Conservation (phyloP, 2,888 invertebrate genomes). For the Rhamnusium bicolor region DNA sequence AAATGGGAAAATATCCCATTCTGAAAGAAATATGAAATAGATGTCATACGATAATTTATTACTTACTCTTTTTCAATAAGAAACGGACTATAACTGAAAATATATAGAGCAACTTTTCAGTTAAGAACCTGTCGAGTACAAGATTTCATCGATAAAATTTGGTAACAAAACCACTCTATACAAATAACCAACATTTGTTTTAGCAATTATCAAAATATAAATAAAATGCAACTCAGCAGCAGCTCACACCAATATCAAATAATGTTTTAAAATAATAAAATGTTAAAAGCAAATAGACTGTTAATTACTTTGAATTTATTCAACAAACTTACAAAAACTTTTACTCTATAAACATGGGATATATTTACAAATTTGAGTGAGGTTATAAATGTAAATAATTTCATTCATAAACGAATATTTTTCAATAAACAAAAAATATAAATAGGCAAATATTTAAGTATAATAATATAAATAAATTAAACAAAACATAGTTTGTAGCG, state of each 20-base stretch:
- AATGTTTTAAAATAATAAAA: slow-evolving; percentile 14
- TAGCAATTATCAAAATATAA: background rate
- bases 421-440: slow-evolving; percentile 58
- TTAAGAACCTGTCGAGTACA: no score
- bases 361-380: slow-evolving; percentile 35
- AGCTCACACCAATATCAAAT: background rate
- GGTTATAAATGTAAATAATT: slow-evolving; percentile 44
- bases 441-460: slow-evolving; percentile 66
- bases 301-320: slow-evolving; percentile 18
- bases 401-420: slow-evolving; percentile 55
- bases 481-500: slow-evolving; percentile 58
- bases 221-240: background rate
- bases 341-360: slow-evolving; percentile 11
- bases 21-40: no score
- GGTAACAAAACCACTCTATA: background rate
- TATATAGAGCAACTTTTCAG: no score
- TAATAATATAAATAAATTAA: slow-evolving; percentile 60
- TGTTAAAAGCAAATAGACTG: background rate
- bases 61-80: no score
- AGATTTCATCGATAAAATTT: background rate
- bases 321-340: slow-evolving; percentile 13
- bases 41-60: no score
- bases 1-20: no score
- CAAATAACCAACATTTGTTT: background rate
- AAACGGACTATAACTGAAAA: no score